These are phyloP conservation scores for Mellivora capensis DNA, from an alignment of 2,113 vertebrate genomes.

Conservation along the genomic window DNA sequence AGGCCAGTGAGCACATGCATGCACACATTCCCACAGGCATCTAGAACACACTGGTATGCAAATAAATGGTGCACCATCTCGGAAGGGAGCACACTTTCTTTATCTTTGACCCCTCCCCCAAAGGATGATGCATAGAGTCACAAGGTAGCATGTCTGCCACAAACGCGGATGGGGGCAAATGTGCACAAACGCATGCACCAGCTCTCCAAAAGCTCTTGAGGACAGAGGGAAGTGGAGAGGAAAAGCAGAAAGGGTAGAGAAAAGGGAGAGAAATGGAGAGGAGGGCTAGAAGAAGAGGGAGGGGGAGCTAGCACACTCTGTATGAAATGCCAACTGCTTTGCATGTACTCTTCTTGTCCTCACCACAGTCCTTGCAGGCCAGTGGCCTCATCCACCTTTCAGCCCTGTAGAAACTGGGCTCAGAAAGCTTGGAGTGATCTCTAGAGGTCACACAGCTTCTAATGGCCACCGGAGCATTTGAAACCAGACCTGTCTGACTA, in stretches of 20 bases:
- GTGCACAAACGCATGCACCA: neutral
- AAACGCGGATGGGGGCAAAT: no score
- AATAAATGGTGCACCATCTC: neutral
- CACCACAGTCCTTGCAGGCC: no score
- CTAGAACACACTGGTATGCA: neutral
- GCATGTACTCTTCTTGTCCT: neutral
- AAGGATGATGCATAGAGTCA: no score
- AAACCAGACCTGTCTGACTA: neutral
- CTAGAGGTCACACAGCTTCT: neutral
- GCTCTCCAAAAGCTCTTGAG: neutral
- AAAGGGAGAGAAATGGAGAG: no score
- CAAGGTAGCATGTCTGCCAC: neutral
- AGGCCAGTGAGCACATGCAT: accelerated
- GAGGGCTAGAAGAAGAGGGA: neutral
- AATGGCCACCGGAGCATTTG: accelerated
- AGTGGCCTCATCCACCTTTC: neutral
- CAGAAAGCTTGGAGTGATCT: neutral
- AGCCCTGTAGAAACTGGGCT: neutral
- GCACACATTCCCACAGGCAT: neutral
- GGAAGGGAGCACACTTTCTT: neutral
- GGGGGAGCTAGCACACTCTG: no score
- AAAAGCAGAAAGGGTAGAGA: neutral
- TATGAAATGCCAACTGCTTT: neutral
- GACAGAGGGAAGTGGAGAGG: neutral
- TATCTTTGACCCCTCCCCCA: neutral